phyloP scores from a whole-genome alignment of 92 coral and sea anemone genomes.

The Phenganax stokvisi region DNA sequence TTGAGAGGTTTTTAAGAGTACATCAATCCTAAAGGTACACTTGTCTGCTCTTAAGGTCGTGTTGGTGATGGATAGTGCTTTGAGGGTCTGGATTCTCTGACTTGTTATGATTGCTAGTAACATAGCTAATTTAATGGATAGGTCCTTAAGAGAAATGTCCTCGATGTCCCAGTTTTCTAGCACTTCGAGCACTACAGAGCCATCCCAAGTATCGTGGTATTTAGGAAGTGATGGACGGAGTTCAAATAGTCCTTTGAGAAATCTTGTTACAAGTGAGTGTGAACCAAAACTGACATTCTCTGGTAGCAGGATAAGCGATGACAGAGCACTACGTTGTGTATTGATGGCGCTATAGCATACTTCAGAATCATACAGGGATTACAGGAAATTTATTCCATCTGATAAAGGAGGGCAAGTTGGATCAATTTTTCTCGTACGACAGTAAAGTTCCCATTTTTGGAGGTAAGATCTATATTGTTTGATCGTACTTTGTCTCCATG shows the following conservation, averaged over 20 bases:
- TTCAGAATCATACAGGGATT: slow-evolving; percentile 27
- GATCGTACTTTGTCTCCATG: slow-evolving; percentile 45
- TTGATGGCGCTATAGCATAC: slow-evolving; percentile 29
- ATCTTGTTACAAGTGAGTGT: slow-evolving; percentile 19
- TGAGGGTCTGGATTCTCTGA: not conserved
- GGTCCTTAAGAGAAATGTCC: slow-evolving; percentile 14
- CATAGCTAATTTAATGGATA: slow-evolving; percentile 32
- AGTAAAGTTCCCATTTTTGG: slow-evolving; percentile 42
- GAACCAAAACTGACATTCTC: slow-evolving; percentile 14
- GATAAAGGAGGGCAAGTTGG: slow-evolving; percentile 44
- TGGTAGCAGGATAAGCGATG: not conserved
- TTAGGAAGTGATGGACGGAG: slow-evolving; percentile 19
- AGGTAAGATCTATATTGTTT: slow-evolving; percentile 35
- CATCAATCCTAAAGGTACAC: slow-evolving; percentile 27
- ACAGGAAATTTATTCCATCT: slow-evolving; percentile 45
- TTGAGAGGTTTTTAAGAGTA: slow-evolving; percentile 23
- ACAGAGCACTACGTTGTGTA: slow-evolving; percentile 27
- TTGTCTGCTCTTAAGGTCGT: slow-evolving; percentile 20
- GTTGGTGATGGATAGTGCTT: slow-evolving; percentile 21
- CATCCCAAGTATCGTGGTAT: slow-evolving; percentile 43
- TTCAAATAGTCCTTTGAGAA: slow-evolving; percentile 27
- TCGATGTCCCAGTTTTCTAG: slow-evolving; percentile 30
- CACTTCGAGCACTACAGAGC: slow-evolving; percentile 30
- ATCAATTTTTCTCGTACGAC: slow-evolving; percentile 45
- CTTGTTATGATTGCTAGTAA: slow-evolving; percentile 24